These are phyloP conservation scores for Euphonia xanthogaster DNA, from an alignment of 2,797 vertebrate species.

Conservation along the genomic window DNA sequence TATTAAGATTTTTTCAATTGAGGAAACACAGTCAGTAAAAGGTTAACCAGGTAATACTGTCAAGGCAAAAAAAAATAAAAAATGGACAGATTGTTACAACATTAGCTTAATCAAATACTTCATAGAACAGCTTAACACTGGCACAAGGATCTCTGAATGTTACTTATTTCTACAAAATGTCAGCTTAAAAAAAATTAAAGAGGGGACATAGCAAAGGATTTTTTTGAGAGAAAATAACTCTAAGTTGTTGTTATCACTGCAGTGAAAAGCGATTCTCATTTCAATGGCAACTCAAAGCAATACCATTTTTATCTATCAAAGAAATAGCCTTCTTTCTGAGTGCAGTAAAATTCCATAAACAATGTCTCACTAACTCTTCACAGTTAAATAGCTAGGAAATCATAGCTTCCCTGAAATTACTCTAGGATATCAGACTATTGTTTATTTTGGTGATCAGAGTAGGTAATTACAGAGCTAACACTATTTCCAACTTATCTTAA, in stretches of 20 bases:
- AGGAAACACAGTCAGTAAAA: not conserved
- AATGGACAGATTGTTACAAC: not conserved
- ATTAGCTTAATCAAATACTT: not conserved
- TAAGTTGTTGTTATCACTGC: not conserved
- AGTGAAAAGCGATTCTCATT: not conserved
- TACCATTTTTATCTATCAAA: not conserved
- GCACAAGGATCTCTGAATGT: not conserved
- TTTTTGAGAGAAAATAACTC: not conserved
- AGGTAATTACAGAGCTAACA: not conserved
- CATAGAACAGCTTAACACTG: not conserved
- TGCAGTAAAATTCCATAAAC: not conserved
- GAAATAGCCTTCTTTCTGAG: not conserved
- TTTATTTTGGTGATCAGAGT: not conserved
- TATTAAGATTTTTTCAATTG: not conserved
- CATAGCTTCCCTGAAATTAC: not conserved
- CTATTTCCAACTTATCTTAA: not conserved
- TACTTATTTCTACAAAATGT: not conserved
- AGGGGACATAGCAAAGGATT: accelerated
- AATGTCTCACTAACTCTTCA: not conserved
- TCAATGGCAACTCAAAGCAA: not conserved
- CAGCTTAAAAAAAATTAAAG: not conserved
- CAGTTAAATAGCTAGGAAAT: not conserved
- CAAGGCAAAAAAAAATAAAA: not conserved
- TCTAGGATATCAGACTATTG: not conserved
- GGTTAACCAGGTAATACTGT: not conserved